Evolutionary conservation across 2,797 vertebrate species (phyloP).

Genomic region (Paratrypauchen microcephalus): DNA sequence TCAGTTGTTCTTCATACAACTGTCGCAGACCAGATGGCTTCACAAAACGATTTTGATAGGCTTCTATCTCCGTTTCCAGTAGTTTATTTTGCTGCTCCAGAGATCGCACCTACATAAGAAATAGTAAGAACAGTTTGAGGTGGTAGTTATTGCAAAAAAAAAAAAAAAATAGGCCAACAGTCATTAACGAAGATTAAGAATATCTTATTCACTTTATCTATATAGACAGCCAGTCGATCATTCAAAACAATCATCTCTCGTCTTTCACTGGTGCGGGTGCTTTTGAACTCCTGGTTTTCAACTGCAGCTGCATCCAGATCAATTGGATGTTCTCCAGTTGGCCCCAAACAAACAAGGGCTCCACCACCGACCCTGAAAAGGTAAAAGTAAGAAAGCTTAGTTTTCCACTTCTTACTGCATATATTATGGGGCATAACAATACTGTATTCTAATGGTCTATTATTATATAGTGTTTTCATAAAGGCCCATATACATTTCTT

Average conservation of each 20-base stretch:
- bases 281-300: conserved; percentile 75
- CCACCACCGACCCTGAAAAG: conserved; percentile 54
- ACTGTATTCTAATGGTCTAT: neutral
- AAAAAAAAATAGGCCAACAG: neutral
- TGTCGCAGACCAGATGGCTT: conserved; percentile 65
- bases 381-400: conserved; percentile 5
- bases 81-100: conserved; percentile 74
- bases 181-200: neutral
- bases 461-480: neutral
- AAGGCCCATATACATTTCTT: neutral
- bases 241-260: conserved; percentile 76
- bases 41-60: conserved; percentile 65
- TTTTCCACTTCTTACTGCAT: neutral
- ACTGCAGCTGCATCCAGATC: conserved; percentile 74
- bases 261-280: conserved; percentile 66
- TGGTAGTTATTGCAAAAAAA: neutral
- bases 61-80: conserved; percentile 66
- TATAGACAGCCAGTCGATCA: conserved; percentile 76
- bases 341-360: conserved; percentile 63
- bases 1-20: conserved; percentile 74
- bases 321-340: conserved; percentile 50
- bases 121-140: conserved; percentile 8
- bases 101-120: conserved; percentile 68
- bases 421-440: neutral
- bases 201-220: conserved; percentile 66